phyloP scores from a whole-genome alignment of 2,797 vertebrate genomes.

The Ceyx erithaca region DNA sequence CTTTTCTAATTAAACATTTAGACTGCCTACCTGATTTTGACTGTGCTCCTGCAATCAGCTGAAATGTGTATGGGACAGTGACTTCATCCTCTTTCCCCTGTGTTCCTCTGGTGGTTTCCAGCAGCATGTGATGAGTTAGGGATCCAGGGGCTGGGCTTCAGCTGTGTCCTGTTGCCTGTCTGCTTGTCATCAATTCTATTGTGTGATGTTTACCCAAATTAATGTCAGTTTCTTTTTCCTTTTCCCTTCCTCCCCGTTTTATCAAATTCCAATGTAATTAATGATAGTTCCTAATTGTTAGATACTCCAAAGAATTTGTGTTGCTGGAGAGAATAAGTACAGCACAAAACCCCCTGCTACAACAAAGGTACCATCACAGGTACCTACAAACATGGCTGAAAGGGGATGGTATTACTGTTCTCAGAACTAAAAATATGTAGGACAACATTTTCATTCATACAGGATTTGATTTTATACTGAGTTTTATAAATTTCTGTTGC shows the following conservation, averaged over 20 bases:
- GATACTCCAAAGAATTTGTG: not conserved
- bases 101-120: conserved; percentile 67
- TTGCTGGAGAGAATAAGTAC: not conserved
- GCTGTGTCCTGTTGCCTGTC: conserved; percentile 68
- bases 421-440: not conserved
- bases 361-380: not conserved
- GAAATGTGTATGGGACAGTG: not conserved
- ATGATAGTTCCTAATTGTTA: not conserved
- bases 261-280: not conserved
- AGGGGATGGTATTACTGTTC: not conserved
- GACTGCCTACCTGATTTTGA: conserved; percentile 62
- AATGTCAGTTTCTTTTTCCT: not conserved
- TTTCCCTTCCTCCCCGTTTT: not conserved
- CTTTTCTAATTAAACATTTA: not conserved
- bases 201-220: conserved; percentile 6
- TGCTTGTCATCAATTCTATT: conserved; percentile 25
- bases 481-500: not conserved
- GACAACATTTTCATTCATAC: not conserved
- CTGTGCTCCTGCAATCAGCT: conserved; percentile 27
- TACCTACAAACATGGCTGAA: not conserved
- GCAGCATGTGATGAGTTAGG: conserved; percentile 76
- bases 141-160: conserved; percentile 4
- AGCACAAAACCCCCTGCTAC: not conserved
- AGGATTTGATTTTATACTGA: not conserved
- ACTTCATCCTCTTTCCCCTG: conserved; percentile 44